phyloP scores from a whole-genome alignment of 1,140 invertebrate species.

The Microvelia longipes region DNA sequence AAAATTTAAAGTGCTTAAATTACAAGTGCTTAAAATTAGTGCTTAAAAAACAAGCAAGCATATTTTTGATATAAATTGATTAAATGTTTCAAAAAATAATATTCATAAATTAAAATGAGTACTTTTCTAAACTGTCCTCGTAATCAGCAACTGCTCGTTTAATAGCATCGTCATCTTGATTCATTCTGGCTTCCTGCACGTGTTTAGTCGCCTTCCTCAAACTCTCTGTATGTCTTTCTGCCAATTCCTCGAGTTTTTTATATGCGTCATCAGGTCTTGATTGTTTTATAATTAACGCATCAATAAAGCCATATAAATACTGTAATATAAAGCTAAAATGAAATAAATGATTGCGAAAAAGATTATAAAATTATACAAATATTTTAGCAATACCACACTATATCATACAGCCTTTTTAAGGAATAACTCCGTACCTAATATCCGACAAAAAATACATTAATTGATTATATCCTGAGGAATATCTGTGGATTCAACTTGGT shows the following conservation, averaged over 20 bases:
- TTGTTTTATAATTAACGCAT: slow-evolving; percentile 93
- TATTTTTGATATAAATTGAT: no score
- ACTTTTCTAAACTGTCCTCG: slow-evolving; percentile 78
- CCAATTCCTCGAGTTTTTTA: slow-evolving; percentile 89
- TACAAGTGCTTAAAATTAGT: no score
- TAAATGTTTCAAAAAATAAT: no score
- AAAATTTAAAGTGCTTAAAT: neutral
- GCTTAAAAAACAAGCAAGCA: no score
- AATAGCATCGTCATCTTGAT: slow-evolving; percentile 74
- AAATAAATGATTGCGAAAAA: no score
- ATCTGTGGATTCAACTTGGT: no score
- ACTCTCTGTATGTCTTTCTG: slow-evolving; percentile 75
- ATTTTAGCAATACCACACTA: no score
- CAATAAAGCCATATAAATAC: slow-evolving; percentile 78
- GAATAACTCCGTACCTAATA: no score
- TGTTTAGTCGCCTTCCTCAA: slow-evolving; percentile 84
- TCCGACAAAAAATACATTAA: no score
- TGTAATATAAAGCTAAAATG: slow-evolving; percentile 27
- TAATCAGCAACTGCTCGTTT: slow-evolving; percentile 85
- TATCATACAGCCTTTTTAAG: no score
- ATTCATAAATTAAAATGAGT: slow-evolving; percentile 22
- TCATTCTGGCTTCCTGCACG: slow-evolving; percentile 75
- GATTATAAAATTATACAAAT: no score
- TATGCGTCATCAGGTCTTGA: slow-evolving; percentile 95
- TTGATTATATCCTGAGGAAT: no score